These are phyloP conservation scores for Polypedilum pembai DNA, from an alignment of 1,140 invertebrate species.

Conservation along the genomic window DNA sequence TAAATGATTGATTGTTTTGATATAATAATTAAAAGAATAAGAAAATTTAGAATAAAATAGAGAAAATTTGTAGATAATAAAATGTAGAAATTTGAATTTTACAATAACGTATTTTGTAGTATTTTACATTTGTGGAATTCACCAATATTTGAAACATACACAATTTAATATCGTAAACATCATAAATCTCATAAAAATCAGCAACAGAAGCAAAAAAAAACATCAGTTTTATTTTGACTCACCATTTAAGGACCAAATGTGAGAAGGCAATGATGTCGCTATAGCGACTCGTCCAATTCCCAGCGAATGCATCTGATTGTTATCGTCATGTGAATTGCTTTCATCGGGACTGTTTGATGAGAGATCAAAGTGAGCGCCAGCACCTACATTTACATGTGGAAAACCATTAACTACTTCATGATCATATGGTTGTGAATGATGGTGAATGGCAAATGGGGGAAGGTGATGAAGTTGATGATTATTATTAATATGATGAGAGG, in stretches of 20 bases:
- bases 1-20: no score
- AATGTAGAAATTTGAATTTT: no score
- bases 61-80: no score
- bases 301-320: constrained; percentile 39
- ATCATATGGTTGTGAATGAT: constrained; percentile 8
- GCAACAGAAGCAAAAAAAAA: not conserved
- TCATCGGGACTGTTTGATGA: constrained; percentile 21
- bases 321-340: constrained; percentile 30
- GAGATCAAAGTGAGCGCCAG: constrained; percentile 3
- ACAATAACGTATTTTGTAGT: no score
- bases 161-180: no score
- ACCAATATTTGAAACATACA: no score
- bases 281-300: constrained; percentile 72
- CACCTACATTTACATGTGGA: constrained; percentile 21
- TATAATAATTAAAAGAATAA: no score
- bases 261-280: constrained; percentile 79
- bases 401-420: constrained; percentile 15
- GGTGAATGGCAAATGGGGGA: constrained; percentile 30
- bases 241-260: constrained; percentile 87
- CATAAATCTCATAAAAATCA: no score
- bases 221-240: constrained; percentile 41
- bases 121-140: no score
- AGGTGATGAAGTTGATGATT: constrained; percentile 30
- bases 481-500: not conserved
- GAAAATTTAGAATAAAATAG: no score